These are phyloP conservation scores for Masticophis lateralis DNA, from an alignment of 2,797 vertebrate species.

Conservation along the genomic window DNA sequence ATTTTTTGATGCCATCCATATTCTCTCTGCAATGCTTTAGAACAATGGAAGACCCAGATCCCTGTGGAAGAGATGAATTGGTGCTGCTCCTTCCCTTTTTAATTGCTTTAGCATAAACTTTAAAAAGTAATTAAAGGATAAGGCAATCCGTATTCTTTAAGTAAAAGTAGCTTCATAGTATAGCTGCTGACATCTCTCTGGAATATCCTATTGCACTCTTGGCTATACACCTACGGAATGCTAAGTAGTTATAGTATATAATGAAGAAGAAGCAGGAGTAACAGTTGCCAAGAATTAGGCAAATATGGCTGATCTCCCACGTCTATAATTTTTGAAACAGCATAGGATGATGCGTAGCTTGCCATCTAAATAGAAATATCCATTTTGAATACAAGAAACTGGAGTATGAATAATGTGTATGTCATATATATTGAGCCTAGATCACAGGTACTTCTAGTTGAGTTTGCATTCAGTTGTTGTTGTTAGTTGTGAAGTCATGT, in stretches of 20 bases:
- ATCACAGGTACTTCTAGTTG: not conserved
- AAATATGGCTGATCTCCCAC: not conserved
- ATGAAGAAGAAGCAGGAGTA: no score
- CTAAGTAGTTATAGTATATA: not conserved
- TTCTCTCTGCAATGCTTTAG: no score
- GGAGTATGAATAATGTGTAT: not conserved
- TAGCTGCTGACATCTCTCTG: not conserved
- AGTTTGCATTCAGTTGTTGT: not conserved
- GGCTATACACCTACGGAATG: not conserved
- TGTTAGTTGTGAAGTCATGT: no score
- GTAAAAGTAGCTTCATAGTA: not conserved
- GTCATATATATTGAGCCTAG: not conserved
- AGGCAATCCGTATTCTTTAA: not conserved
- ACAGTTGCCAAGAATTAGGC: not conserved
- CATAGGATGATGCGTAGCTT: not conserved
- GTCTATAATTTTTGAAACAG: not conserved
- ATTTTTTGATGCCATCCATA: not conserved
- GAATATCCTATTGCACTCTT: not conserved
- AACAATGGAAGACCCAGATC: no score
- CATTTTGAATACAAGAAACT: not conserved
- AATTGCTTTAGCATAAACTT: not conserved
- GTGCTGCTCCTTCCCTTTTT: not conserved
- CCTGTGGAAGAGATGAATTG: not conserved
- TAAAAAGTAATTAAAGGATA: not conserved
- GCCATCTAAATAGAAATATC: not conserved